Conservation (phyloP, 2,888 invertebrate genomes). For the Aspidiotus destructor region DNA sequence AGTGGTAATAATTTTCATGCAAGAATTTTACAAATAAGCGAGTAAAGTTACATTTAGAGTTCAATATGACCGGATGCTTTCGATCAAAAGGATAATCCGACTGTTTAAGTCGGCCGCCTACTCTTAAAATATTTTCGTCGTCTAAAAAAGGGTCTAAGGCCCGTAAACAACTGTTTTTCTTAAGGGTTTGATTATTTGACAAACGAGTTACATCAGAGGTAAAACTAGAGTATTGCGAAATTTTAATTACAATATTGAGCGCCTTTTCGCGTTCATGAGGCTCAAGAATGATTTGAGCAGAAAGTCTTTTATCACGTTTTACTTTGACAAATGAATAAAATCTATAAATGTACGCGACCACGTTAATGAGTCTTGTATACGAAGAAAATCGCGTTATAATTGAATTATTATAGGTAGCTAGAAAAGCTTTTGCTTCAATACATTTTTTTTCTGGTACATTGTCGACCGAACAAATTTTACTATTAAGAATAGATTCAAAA, state of each 20-base stretch:
- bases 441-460: not conserved
- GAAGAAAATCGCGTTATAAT: too few species aligned
- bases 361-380: too few species aligned
- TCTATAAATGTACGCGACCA: too few species aligned
- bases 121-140: conserved; percentile 25
- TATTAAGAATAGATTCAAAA: too few species aligned
- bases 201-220: not conserved
- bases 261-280: too few species aligned
- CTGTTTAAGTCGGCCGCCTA: conserved; percentile 35
- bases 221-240: too few species aligned
- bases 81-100: conserved; percentile 21
- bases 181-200: not conserved
- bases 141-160: conserved; percentile 36
- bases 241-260: too few species aligned
- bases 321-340: too few species aligned
- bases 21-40: conserved; percentile 29
- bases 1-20: conserved; percentile 35
- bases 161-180: conserved; percentile 15
- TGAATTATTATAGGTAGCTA: not conserved
- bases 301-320: too few species aligned
- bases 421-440: not conserved
- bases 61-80: conserved; percentile 36
- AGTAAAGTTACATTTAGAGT: conserved; percentile 34
- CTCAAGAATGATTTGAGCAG: too few species aligned
- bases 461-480: too few species aligned